These are phyloP conservation scores for Podabrus alpinus DNA, from an alignment of 2,888 invertebrate species.

Conservation along the genomic window DNA sequence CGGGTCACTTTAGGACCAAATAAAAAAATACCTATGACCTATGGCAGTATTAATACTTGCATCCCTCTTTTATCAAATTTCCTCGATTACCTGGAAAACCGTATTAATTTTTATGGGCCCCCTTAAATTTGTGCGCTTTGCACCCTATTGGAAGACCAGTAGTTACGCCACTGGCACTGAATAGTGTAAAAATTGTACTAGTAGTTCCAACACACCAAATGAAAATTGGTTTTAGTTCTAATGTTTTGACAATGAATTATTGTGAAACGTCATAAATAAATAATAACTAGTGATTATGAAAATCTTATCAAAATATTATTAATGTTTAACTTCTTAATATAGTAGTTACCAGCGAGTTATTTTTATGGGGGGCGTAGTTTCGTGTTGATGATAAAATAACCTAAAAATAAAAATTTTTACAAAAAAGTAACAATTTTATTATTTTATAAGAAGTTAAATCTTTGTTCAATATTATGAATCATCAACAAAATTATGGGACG, in stretches of 20 bases:
- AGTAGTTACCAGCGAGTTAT: background rate
- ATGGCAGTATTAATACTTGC: no score
- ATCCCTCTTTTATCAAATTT: no score
- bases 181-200: no score
- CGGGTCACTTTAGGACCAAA: no score
- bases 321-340: background rate
- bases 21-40: no score
- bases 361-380: background rate
- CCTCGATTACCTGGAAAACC: no score
- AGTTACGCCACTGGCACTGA: no score
- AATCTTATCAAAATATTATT: background rate
- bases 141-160: no score
- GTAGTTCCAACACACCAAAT: background rate
- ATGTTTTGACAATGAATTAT: background rate
- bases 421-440: background rate
- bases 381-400: background rate
- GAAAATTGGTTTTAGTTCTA: background rate
- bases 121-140: no score
- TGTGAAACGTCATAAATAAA: background rate
- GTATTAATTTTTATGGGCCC: no score
- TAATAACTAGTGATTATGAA: background rate
- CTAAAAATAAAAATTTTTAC: background rate
- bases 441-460: slow-evolving; percentile 16
- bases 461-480: slow-evolving; percentile 30
- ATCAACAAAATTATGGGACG: slow-evolving; percentile 50